Evolutionary conservation across 1,140 invertebrate genomes (phyloP).

Genomic region (Hylaeus volcanicus): DNA sequence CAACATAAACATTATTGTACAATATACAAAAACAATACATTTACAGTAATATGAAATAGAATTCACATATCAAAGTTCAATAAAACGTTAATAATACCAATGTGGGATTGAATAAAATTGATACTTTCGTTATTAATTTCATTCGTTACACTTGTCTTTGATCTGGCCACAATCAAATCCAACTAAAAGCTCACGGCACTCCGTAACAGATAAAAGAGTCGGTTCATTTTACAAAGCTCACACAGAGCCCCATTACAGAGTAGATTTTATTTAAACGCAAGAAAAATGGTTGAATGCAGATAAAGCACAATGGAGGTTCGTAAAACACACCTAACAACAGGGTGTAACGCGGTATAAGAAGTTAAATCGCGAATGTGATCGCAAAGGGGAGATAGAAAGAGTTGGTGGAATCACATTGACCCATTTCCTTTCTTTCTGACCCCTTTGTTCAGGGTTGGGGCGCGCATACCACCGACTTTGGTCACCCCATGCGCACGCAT

Average conservation of each 20-base stretch:
- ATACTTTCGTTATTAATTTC: too few relatives aligned
- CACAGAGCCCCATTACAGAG: neutral
- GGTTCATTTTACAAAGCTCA: neutral
- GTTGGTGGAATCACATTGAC: slow-evolving; percentile 27
- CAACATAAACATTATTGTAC: too few relatives aligned
- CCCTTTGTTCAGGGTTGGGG: slow-evolving; percentile 7
- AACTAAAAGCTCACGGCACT: too few relatives aligned
- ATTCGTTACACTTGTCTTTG: too few relatives aligned
- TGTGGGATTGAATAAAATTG: too few relatives aligned
- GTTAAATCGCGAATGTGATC: slow-evolving; percentile 30
- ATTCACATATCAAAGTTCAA: too few relatives aligned
- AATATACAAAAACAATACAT: too few relatives aligned
- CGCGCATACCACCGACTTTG: neutral
- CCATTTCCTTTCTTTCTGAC: slow-evolving; percentile 22
- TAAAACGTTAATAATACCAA: too few relatives aligned
- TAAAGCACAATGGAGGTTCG: neutral
- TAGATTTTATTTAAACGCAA: neutral
- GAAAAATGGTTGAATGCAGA: neutral
- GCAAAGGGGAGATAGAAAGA: neutral
- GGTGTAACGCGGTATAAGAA: neutral
- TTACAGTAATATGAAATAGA: too few relatives aligned
- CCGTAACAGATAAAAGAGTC: too few relatives aligned
- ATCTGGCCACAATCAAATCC: too few relatives aligned
- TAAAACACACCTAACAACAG: neutral
- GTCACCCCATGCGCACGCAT: neutral